These are phyloP conservation scores for Drosophila birchii DNA, from an alignment of 2,888 invertebrate species.

Conservation along the genomic window DNA sequence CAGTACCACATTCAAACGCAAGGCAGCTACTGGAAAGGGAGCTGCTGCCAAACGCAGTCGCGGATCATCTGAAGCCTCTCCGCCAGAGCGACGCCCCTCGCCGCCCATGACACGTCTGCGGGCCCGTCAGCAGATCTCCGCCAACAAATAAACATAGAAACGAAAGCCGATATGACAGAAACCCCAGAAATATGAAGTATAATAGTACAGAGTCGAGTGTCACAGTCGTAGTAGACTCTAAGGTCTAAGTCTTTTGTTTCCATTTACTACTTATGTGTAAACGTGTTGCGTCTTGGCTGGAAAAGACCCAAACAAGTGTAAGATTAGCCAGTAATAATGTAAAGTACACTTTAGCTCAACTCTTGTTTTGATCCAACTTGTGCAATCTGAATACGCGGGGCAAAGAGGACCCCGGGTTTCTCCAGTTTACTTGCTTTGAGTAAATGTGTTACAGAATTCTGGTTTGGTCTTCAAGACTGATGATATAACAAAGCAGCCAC, in stretches of 20 bases:
- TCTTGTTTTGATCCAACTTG: conserved; percentile 17
- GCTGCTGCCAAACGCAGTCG: conserved; percentile 28
- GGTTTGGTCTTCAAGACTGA: conserved; percentile 77
- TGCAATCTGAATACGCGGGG: conserved; percentile 17
- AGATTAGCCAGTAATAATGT: conserved; percentile 23
- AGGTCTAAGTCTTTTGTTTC: conserved; percentile 62
- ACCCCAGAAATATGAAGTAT: conserved; percentile 18
- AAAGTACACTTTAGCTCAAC: conserved; percentile 15
- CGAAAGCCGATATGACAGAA: conserved; percentile 58
- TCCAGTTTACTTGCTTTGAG: conserved; percentile 42
- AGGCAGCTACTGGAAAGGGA: conserved; percentile 14
- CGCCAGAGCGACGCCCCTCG: conserved; percentile 49
- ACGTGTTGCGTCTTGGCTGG: conserved; percentile 14
- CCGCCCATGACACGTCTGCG: conserved; percentile 77
- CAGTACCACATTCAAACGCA: conserved; percentile 17
- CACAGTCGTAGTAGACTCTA: conserved; percentile 2
- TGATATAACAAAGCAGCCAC: conserved; percentile 56
- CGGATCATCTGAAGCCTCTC: conserved; percentile 9
- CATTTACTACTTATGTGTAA: conserved; percentile 58
- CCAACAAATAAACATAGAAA: conserved; percentile 53
- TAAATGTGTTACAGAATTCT: conserved; percentile 35
- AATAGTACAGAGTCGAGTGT: conserved; percentile 29
- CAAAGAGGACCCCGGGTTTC: neutral
- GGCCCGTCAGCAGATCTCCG: conserved; percentile 75
- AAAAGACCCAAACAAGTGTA: conserved; percentile 32